Evolutionary conservation across 64 coral and sea anemone genomes (phyloP), one percentile per base, ranked within the genome.

Genomic region (Platygyra sinensis): DNA sequence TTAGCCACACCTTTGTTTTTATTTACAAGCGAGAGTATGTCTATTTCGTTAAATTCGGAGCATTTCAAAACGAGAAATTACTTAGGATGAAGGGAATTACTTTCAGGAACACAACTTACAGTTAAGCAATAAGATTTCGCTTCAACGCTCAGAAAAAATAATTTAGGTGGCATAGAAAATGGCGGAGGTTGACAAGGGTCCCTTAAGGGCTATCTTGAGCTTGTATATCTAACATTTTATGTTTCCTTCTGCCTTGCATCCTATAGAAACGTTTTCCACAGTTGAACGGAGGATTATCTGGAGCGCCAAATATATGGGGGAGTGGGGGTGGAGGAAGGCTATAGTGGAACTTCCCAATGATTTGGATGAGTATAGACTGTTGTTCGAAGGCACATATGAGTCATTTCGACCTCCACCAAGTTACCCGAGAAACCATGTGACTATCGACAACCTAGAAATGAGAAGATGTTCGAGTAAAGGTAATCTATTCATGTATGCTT

Each of bases 371-470:
- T 94, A 94, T 46, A 74, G 73, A 51, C 17, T 94, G 15, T 22
- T 94, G 0, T 74, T 94, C 46, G 46, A 79, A 5, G 93, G 87
- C 24, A 3, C 72, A 12, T 90, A 80, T 49, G 64, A 64, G 20
- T 22, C 57, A 4, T 50, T 46, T 8, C 42, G 6, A 46, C 42
- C 91, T 14, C 57, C 38, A 18, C 50, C 52, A 62, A 79, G 27
- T 12, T 10, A 8, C 16, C 12, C 10, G 2, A 79, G 61, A 86
- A 90, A 90, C 17, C 72, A 42, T 42, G 74, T 94, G 30, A 27
- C 57, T 17, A 10, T 94, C 18, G 93, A 94, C 73, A 75, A 90
- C 72, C 30, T 94, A 14, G 27, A 90, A 32, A n/a, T 94, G 5
- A 76, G 64, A 27, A 19, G 39, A 30, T 94, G 92, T 86, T 71